phyloP scores from a whole-genome alignment of 2,113 vertebrate species.

The Morone saxatilis region DNA sequence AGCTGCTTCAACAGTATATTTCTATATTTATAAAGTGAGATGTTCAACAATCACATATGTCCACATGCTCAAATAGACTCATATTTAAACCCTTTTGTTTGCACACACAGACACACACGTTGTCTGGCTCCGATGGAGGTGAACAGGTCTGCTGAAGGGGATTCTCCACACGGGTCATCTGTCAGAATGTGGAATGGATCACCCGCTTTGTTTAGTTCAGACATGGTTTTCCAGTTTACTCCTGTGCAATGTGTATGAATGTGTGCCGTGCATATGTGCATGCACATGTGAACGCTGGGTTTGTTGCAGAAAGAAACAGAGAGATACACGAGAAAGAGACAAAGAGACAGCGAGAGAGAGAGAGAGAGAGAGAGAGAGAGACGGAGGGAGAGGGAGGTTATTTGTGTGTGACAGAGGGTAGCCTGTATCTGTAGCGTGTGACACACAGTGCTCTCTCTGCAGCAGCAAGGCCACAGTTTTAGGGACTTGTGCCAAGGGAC shows the following conservation, averaged over 20 bases:
- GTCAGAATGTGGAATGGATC: not conserved
- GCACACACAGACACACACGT: not conserved
- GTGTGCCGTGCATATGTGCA: not conserved
- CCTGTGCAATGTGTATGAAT: slow-evolving; percentile 17
- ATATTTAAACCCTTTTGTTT: not conserved
- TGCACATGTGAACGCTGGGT: slow-evolving; percentile 43
- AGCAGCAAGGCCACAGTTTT: slow-evolving; percentile 63
- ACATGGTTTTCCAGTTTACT: slow-evolving; percentile 1
- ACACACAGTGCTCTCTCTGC: slow-evolving; percentile 78
- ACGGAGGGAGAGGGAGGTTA: slow-evolving; percentile 41
- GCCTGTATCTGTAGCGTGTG: slow-evolving; percentile 80
- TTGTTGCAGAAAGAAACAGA: slow-evolving; percentile 34
- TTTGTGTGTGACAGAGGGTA: slow-evolving; percentile 73
- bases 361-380: not conserved
- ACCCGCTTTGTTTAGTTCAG: not conserved
- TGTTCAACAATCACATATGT: not conserved
- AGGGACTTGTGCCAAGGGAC: slow-evolving; percentile 65
- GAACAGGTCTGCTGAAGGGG: not conserved
- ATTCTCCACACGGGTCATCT: not conserved
- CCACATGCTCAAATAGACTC: not conserved
- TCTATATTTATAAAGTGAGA: not conserved
- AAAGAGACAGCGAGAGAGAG: slow-evolving; percentile 6
- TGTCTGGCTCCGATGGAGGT: not conserved
- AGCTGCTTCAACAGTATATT: not conserved
- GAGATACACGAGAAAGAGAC: not conserved